Conservation (phyloP, 1,140 invertebrate genomes). For the Anoplolepis gracilipes region DNA sequence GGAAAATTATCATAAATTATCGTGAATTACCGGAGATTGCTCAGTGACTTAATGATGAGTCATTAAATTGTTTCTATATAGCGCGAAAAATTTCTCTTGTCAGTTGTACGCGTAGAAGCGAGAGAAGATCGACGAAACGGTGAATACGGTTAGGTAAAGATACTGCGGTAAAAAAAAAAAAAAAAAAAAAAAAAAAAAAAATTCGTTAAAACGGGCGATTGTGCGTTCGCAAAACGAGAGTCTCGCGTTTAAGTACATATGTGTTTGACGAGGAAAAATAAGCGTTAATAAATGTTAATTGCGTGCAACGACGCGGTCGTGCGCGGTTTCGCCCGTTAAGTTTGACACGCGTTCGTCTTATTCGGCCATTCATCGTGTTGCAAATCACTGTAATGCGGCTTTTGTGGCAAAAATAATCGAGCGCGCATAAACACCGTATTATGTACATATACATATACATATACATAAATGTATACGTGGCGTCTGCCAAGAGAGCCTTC, state of each 20-base stretch:
- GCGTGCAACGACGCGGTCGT: too few species aligned
- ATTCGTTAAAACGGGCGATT: not conserved
- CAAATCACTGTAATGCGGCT: slow-evolving; percentile 18
- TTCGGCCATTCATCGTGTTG: not conserved
- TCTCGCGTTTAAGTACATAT: too few species aligned
- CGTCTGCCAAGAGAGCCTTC: too few species aligned
- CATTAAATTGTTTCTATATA: not conserved
- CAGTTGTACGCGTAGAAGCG: not conserved
- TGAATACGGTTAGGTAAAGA: not conserved
- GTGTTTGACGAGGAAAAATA: slow-evolving; percentile 1
- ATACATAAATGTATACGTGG: too few species aligned
- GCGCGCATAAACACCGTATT: too few species aligned
- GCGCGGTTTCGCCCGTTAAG: slow-evolving; percentile 6
- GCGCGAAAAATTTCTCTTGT: not conserved
- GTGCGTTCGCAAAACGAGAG: not conserved
- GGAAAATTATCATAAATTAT: not conserved
- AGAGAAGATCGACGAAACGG: not conserved
- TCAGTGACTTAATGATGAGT: not conserved
- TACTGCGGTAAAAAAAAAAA: not conserved
- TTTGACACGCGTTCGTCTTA: not conserved
- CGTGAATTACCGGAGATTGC: not conserved
- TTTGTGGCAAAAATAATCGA: not conserved
- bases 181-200: not conserved
- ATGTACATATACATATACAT: not conserved
- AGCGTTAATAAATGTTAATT: slow-evolving; percentile 46